phyloP scores from a whole-genome alignment of 2,113 vertebrate species.

The Phoenicopterus ruber region DNA sequence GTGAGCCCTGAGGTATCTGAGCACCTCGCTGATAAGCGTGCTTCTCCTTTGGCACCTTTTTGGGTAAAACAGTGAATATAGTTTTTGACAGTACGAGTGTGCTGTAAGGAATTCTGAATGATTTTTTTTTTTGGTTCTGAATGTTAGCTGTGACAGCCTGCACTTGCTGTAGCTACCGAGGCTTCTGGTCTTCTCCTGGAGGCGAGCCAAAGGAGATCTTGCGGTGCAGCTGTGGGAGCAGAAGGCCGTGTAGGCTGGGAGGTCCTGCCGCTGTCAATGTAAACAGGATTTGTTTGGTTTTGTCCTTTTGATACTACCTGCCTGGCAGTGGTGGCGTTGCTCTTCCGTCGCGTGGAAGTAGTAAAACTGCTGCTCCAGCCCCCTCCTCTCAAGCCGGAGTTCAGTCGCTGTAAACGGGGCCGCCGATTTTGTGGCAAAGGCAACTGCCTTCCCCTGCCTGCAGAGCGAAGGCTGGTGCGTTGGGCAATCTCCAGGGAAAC shows the following conservation, averaged over 20 bases:
- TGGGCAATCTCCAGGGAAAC: background rate
- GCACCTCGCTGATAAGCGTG: background rate
- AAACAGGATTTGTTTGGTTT: background rate
- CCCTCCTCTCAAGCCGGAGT: background rate
- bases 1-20: background rate
- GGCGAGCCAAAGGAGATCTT: background rate
- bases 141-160: background rate
- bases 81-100: background rate
- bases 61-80: background rate
- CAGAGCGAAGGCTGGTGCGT: rapidly evolving
- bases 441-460: background rate
- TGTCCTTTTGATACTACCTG: background rate
- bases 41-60: background rate
- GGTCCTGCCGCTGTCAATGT: background rate
- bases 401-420: background rate
- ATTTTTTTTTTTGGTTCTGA: background rate
- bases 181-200: background rate
- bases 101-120: background rate
- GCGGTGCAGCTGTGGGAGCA: background rate
- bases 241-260: background rate
- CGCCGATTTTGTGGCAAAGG: background rate
- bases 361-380: background rate
- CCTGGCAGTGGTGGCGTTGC: background rate
- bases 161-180: background rate
- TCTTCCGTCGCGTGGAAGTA: background rate